Conservation (phyloP, 1,140 invertebrate species). For the Megathymus violae region DNA sequence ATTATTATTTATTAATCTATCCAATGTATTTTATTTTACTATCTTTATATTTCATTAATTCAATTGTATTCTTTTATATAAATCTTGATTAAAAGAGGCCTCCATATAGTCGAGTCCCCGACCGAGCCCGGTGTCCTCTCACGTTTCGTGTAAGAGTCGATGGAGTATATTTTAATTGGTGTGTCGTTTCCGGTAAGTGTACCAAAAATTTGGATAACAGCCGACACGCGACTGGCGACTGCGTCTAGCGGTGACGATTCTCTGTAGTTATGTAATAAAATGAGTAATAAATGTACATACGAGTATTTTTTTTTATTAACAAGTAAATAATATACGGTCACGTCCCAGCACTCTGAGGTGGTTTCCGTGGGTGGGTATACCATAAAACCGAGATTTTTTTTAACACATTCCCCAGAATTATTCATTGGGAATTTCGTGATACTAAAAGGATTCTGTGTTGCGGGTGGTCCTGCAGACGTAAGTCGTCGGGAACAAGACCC, state of each 20-base stretch:
- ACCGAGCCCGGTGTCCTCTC: constrained; percentile 15
- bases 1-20: neutral
- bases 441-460: too few relatives aligned
- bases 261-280: constrained; percentile 80
- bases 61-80: neutral
- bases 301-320: constrained; percentile 15
- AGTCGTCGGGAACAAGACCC: too few relatives aligned
- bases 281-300: constrained; percentile 68
- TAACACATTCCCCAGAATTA: too few relatives aligned
- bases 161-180: constrained; percentile 30
- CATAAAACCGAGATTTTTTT: too few relatives aligned
- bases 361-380: too few relatives aligned
- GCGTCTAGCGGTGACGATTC: constrained; percentile 59
- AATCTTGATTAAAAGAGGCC: neutral
- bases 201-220: constrained; percentile 63
- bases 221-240: constrained; percentile 13
- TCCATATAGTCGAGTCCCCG: neutral
- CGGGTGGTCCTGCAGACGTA: too few relatives aligned
- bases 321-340: too few relatives aligned
- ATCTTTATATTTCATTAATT: too few relatives aligned
- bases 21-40: too few relatives aligned
- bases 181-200: constrained; percentile 60
- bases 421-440: too few relatives aligned
- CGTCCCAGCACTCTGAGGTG: too few relatives aligned
- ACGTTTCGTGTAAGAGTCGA: constrained; percentile 26